Evolutionary conservation across 2,888 invertebrate genomes (phyloP).

Genomic region (Argyra leucocephala): DNA sequence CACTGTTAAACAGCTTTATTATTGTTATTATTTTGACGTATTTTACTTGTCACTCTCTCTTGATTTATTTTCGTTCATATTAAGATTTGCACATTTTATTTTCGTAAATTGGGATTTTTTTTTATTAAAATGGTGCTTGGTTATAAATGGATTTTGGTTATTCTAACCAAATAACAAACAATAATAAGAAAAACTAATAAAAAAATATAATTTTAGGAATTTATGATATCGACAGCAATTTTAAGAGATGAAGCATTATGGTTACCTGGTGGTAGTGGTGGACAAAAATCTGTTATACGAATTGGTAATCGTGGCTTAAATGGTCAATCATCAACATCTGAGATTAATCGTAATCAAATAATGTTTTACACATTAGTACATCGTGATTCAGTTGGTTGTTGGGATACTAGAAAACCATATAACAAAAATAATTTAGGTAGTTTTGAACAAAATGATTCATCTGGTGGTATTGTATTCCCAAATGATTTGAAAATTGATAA

Average conservation of each 20-base stretch:
- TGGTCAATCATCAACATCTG: slow-evolving; percentile 66
- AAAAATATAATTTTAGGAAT: too few relatives aligned
- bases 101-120: too few relatives aligned
- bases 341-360: slow-evolving; percentile 57
- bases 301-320: slow-evolving; percentile 48
- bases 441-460: slow-evolving; percentile 48
- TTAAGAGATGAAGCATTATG: slow-evolving; percentile 52
- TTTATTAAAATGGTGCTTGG: too few relatives aligned
- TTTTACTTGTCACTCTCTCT: too few relatives aligned
- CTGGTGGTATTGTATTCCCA: slow-evolving; percentile 53
- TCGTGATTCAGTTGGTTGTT: slow-evolving; percentile 66
- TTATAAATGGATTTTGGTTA: too few relatives aligned
- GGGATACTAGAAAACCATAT: slow-evolving; percentile 67
- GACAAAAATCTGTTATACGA: slow-evolving; percentile 33
- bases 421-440: slow-evolving; percentile 52
- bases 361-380: slow-evolving; percentile 73
- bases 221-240: slow-evolving; percentile 58
- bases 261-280: slow-evolving; percentile 33
- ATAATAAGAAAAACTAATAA: too few relatives aligned
- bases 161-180: too few relatives aligned
- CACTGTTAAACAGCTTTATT: too few relatives aligned
- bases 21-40: too few relatives aligned
- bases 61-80: too few relatives aligned
- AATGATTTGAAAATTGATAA: slow-evolving; percentile 72
- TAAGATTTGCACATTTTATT: too few relatives aligned